Conservation (phyloP, 2,888 invertebrate species). For the Cosmia trapezina region DNA sequence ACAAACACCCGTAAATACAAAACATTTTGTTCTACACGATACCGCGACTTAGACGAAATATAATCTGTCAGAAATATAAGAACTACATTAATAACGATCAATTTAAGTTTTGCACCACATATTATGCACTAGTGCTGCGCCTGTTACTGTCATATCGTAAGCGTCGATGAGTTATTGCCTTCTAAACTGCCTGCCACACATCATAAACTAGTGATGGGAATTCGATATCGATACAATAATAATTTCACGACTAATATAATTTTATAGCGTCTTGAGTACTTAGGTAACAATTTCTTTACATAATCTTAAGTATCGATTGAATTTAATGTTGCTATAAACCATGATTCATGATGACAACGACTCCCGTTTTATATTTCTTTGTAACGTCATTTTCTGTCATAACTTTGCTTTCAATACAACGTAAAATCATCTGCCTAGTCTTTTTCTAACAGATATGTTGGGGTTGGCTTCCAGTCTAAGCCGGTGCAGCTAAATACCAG, state of each 20-base stretch:
- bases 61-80: conserved; percentile 21
- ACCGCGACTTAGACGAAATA: background rate
- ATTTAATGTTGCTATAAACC: background rate
- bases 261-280: conserved; percentile 24
- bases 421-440: background rate
- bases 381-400: background rate
- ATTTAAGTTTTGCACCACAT: conserved; percentile 28
- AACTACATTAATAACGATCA: conserved; percentile 31
- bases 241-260: conserved; percentile 17
- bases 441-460: background rate
- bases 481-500: background rate
- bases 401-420: background rate
- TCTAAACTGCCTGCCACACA: conserved; percentile 48
- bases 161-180: conserved; percentile 48
- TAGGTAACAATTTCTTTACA: background rate
- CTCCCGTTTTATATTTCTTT: background rate
- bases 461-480: background rate
- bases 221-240: conserved; percentile 33
- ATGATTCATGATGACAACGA: background rate
- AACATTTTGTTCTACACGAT: background rate
- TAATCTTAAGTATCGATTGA: conserved; percentile 10
- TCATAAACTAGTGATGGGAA: conserved; percentile 54
- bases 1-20: background rate
- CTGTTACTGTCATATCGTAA: conserved; percentile 45
- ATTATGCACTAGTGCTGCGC: conserved; percentile 38